Evolutionary conservation across 2,888 invertebrate species (phyloP).

Genomic region (Stictocephala bisonia): DNA sequence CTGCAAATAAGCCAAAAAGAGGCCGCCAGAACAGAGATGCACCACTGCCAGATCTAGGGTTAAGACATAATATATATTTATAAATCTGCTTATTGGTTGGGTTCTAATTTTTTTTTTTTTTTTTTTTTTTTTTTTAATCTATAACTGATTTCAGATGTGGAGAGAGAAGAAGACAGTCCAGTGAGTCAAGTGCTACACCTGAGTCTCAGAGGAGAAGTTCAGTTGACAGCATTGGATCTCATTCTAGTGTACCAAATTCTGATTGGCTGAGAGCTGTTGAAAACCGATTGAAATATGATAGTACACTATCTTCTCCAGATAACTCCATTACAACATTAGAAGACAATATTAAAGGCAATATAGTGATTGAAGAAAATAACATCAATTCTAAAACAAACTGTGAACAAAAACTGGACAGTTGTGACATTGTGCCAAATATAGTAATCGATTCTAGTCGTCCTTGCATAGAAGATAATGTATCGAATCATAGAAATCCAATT

Average conservation of each 20-base stretch:
- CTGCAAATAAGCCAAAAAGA: too few species aligned
- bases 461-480: conserved; percentile 7
- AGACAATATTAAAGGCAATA: neutral
- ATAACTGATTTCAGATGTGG: conserved; percentile 5
- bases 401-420: too few species aligned
- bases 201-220: conserved; percentile 36
- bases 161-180: conserved; percentile 34
- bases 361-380: neutral
- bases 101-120: neutral
- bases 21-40: too few species aligned
- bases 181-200: conserved; percentile 15
- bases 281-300: conserved; percentile 1
- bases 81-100: too few species aligned
- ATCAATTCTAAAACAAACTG: neutral
- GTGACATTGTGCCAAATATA: conserved; percentile 30
- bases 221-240: conserved; percentile 31
- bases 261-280: conserved; percentile 24
- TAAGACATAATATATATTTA: too few species aligned
- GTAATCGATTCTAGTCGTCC: conserved; percentile 24
- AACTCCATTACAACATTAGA: neutral
- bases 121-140: neutral
- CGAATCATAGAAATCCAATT: too few species aligned
- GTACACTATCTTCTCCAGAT: neutral
- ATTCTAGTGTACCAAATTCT: conserved; percentile 31
- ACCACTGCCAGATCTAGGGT: too few species aligned